These are phyloP conservation scores for Scartelaos histophorus DNA, from an alignment of 2,113 vertebrate genomes.

Conservation along the genomic window DNA sequence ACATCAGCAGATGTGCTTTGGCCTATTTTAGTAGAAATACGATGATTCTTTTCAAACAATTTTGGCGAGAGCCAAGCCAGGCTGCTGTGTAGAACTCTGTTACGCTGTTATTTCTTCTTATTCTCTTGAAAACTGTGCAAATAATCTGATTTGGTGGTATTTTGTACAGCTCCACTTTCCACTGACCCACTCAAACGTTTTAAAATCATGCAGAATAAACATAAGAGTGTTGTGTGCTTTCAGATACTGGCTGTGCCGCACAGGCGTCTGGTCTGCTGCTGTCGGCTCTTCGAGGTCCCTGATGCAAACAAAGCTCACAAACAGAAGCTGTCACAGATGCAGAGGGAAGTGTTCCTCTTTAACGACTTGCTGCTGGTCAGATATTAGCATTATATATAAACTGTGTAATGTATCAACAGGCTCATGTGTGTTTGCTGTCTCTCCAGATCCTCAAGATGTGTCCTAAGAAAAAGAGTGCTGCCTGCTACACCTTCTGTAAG, in stretches of 20 bases:
- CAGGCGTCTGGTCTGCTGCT: conserved; percentile 95
- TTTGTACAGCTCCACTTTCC: no score
- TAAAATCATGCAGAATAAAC: not conserved
- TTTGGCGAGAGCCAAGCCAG: no score
- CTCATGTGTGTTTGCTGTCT: not conserved
- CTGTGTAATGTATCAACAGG: no score
- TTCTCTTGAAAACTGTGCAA: no score
- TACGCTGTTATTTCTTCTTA: no score
- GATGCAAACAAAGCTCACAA: conserved; percentile 97
- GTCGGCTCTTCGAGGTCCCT: conserved; percentile 93
- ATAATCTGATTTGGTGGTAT: no score
- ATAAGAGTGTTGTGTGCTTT: conserved; percentile 2
- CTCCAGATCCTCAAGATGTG: conserved; percentile 94
- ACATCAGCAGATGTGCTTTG: no score
- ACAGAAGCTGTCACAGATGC: conserved; percentile 95
- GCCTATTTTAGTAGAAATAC: no score
- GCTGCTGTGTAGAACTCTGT: no score
- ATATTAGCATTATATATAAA: not conserved
- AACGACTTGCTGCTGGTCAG: conserved; percentile 97
- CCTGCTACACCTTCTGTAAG: conserved; percentile 97
- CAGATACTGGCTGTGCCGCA: conserved; percentile 95
- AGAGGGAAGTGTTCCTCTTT: conserved; percentile 98
- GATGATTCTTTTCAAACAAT: no score
- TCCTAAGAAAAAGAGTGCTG: conserved; percentile 96
- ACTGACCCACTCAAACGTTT: no score